Evolutionary conservation across 2,113 vertebrate genomes (phyloP).

Genomic region (Dipodomys ordii): DNA sequence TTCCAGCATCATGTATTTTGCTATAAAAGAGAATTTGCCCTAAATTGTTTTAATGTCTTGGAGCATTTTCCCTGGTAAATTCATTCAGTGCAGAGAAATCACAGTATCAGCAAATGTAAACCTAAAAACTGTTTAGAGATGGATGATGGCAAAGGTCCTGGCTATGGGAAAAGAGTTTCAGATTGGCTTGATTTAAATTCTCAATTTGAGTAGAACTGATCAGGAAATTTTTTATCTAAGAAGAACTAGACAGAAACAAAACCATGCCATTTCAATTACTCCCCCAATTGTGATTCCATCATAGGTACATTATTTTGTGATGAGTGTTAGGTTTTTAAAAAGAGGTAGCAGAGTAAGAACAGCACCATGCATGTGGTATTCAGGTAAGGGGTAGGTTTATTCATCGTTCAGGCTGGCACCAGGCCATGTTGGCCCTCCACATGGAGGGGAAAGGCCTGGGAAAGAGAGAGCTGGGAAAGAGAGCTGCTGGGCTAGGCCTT

Average conservation of each 20-base stretch:
- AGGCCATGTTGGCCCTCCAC: no score
- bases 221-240: not conserved
- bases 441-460: no score
- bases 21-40: conserved; percentile 9
- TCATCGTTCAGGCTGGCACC: no score
- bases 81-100: conserved; percentile 1
- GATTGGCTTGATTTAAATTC: not conserved
- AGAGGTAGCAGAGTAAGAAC: no score
- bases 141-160: conserved; percentile 41
- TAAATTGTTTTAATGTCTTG: not conserved
- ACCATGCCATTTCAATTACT: not conserved
- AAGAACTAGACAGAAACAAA: not conserved
- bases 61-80: conserved; percentile 30
- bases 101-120: not conserved
- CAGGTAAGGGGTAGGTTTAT: no score
- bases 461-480: no score
- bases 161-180: not conserved
- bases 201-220: not conserved
- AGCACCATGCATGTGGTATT: no score
- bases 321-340: no score
- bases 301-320: not conserved
- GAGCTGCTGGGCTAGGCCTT: no score
- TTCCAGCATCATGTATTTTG: conserved; percentile 36
- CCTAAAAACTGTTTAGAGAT: conserved; percentile 40
- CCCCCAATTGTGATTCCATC: not conserved